Conservation (phyloP, 2,888 invertebrate genomes). For the Rhagium mordax region DNA sequence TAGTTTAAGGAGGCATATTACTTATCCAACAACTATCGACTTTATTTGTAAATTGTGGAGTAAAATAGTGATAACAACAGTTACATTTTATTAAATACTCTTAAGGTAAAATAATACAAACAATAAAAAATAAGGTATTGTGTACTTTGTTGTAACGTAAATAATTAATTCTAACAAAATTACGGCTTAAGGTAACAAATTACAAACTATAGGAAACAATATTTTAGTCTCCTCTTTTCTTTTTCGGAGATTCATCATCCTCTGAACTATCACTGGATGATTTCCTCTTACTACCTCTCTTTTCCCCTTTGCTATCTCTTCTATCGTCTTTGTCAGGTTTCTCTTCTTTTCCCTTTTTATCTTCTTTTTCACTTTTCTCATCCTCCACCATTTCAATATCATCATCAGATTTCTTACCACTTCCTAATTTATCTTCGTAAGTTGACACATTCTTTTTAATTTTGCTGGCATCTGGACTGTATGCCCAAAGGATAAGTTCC, state of each 20-base stretch:
- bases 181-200: conserved; percentile 3
- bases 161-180: conserved; percentile 6
- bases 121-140: conserved; percentile 13
- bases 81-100: conserved; percentile 23
- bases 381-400: conserved; percentile 56
- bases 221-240: conserved; percentile 55
- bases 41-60: no score
- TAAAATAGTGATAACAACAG: background rate
- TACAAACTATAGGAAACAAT: background rate
- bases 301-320: conserved; percentile 43
- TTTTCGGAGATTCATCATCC: conserved; percentile 64
- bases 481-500: conserved; percentile 82
- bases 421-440: conserved; percentile 69
- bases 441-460: conserved; percentile 75
- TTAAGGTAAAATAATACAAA: conserved; percentile 21
- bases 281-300: conserved; percentile 59
- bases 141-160: background rate
- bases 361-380: conserved; percentile 43
- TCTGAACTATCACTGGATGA: conserved; percentile 57
- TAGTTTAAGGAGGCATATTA: no score
- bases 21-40: no score
- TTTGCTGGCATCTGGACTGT: conserved; percentile 80
- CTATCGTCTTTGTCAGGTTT: conserved; percentile 40
- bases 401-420: conserved; percentile 53
- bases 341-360: conserved; percentile 41